Evolutionary conservation across 2,797 vertebrate genomes (phyloP), one percentile per base, ranked within the genome.

Genomic region (Malurus splendens): DNA sequence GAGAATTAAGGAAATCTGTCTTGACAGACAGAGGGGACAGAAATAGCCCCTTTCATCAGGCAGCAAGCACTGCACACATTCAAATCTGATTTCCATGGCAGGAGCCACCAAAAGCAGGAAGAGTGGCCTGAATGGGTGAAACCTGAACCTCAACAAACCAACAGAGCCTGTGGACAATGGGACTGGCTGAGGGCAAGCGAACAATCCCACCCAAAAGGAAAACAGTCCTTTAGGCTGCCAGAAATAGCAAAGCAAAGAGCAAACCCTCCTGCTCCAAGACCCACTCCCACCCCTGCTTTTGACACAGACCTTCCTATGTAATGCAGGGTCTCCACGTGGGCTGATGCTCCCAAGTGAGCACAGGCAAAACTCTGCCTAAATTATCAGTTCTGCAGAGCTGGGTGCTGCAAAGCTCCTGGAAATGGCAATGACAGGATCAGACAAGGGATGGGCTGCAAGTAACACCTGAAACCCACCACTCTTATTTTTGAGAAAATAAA

Each of bases 41-140:
- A 93, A 94, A 87, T 48, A 93, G 60, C 12, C 41, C 48, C 39
- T 79, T 89, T 89, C 66, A 77, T 51, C 50, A 73, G 83, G 56
- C 56, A 72, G 66, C 39, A 76, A 81, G 55, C 3, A 4, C 59
- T 59, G 74, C 48, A 62, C 23, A 52, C 45, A 62, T 78, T 90
- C 70, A 70, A 38, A 75, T 57, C 60, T 2, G 4, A 91, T 88
- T 86, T 74, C 70, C 65, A 61, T 24, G 80, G 81, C 77, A 84
- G 54, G 62, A 86, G 71, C 39, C 41, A 74, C 77, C 47, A 74
- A 74, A 87, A 83, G 80, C 89, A 94, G 90, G 92, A 93, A 90
- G 60, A 57, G 44, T 51, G 39, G 11, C 68, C 42, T 86, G 50
- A 82, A 54, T 66, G n/a, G 24, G 65, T 77, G 47, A 61, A 90